phyloP scores from a whole-genome alignment of 64 coral and sea anemone genomes.

The Actinia equina region DNA sequence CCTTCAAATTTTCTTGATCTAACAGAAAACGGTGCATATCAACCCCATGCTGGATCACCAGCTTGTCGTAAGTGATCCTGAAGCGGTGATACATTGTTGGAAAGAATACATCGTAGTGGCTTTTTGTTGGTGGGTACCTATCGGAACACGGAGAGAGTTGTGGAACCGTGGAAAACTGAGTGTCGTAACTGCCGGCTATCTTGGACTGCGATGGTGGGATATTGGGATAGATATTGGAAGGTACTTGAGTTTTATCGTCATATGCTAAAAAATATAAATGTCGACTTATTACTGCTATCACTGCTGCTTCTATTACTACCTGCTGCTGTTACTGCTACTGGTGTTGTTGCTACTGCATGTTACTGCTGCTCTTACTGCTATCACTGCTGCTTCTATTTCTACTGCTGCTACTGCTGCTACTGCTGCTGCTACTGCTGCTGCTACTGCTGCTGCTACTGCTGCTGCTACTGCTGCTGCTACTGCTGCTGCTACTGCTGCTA shows the following conservation, averaged over 20 bases:
- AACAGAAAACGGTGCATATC: slow-evolving; percentile 18
- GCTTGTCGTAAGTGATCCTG: slow-evolving; percentile 10
- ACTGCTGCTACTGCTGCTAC: neutral
- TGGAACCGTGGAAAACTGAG: slow-evolving; percentile 16
- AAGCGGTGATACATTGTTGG: neutral
- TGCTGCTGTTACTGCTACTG: neutral
- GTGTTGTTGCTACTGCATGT: neutral
- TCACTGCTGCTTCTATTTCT: neutral
- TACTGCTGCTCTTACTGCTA: neutral
- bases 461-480: neutral
- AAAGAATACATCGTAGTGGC: slow-evolving; percentile 21
- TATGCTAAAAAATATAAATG: neutral
- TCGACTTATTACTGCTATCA: too few relatives aligned
- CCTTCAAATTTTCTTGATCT: neutral
- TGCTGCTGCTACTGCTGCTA: neutral
- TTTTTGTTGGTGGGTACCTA: neutral
- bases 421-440: neutral
- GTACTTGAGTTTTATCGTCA: neutral
- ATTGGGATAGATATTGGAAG: slow-evolving; percentile 2
- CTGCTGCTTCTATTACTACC: neutral
- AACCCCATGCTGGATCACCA: neutral
- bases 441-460: neutral
- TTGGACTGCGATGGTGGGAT: neutral
- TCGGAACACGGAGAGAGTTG: slow-evolving; percentile 14
- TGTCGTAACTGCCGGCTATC: slow-evolving; percentile 7